phyloP scores from a whole-genome alignment of 2,888 invertebrate genomes.

The Tipula confusa region DNA sequence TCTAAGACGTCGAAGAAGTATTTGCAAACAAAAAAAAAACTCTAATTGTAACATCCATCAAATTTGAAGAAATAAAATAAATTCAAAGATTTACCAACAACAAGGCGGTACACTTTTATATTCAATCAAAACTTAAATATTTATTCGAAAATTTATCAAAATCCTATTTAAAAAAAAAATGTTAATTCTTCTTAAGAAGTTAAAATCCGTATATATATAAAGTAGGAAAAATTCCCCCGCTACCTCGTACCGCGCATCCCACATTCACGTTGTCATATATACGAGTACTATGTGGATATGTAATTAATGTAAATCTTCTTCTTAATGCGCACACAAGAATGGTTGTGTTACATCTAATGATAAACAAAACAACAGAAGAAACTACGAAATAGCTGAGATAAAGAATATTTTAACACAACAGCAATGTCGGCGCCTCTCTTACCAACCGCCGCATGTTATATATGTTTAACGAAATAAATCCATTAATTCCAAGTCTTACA shows the following conservation, averaged over 20 bases:
- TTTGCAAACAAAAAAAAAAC: background rate
- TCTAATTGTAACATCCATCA: conserved; percentile 25
- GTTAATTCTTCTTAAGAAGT: background rate
- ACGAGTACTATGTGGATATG: background rate
- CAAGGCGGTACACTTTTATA: background rate
- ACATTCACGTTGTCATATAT: background rate
- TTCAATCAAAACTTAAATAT: background rate
- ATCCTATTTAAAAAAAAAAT: background rate
- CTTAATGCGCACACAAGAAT: background rate
- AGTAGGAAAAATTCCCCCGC: background rate
- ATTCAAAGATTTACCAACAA: background rate
- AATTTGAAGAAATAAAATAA: background rate
- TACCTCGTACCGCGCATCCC: background rate
- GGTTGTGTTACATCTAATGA: background rate
- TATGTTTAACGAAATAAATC: background rate
- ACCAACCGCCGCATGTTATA: background rate
- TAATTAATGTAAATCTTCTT: background rate
- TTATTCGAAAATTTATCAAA: background rate
- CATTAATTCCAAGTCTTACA: background rate
- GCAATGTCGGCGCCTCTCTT: conserved; percentile 25
- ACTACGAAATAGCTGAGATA: background rate
- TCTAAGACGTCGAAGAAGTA: background rate
- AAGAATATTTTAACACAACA: background rate
- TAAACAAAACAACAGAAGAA: conserved; percentile 7
- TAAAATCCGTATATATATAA: background rate